Percentiles rank a stretch among this genome's conserved stretches.
These are phyloP conservation scores for Chromoteleia sp. DNA, from an alignment of 2,888 invertebrate genomes.

Conservation along the genomic window DNA sequence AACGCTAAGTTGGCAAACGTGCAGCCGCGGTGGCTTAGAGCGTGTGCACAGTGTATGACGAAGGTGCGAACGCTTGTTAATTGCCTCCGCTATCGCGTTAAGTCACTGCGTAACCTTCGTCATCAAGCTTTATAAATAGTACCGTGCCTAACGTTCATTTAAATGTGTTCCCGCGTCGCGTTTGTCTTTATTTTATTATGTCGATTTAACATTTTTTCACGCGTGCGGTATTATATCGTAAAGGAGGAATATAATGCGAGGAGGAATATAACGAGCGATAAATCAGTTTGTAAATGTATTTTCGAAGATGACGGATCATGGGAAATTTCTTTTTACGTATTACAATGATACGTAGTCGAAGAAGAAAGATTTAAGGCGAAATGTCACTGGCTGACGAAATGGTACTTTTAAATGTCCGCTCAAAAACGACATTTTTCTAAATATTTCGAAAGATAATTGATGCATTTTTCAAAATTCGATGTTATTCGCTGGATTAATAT, in stretches of 20 bases:
- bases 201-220: slow-evolving; percentile 22
- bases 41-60: slow-evolving; percentile 46
- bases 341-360: too few species aligned
- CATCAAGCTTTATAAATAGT: slow-evolving; percentile 62
- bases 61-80: slow-evolving; percentile 63
- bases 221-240: neutral
- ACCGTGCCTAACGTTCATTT: slow-evolving; percentile 41
- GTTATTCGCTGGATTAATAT: too few species aligned
- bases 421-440: too few species aligned
- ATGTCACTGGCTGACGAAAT: too few species aligned
- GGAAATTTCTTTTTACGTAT: too few species aligned
- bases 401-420: too few species aligned
- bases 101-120: slow-evolving; percentile 47
- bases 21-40: neutral
- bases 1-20: slow-evolving; percentile 32
- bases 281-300: too few species aligned
- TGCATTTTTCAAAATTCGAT: too few species aligned
- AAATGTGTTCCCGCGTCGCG: slow-evolving; percentile 40
- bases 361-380: too few species aligned
- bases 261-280: slow-evolving; percentile 2
- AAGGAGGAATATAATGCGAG: too few species aligned
- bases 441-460: too few species aligned
- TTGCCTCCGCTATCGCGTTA: slow-evolving; percentile 54
- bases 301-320: too few species aligned
- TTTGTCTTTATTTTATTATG: slow-evolving; percentile 35